Base-by-base conservation (phyloP, 2,797 vertebrate species). In the Urosaurus nigricauda region DNA sequence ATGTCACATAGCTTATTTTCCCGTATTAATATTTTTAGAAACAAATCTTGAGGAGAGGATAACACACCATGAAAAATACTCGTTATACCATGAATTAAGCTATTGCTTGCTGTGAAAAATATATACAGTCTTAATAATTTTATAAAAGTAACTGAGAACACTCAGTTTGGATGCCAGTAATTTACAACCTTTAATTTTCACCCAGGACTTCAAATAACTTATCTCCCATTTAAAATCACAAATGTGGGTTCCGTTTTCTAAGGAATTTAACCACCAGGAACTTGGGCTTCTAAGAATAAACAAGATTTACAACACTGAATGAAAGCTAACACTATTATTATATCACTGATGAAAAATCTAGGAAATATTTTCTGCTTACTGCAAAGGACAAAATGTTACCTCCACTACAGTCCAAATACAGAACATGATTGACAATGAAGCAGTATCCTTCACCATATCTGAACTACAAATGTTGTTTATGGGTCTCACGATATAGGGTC, bases 21-120 rank as follows among this genome's bases (percentile, higher is more conserved):
- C 35, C 70, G 26, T 37, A 65, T 79, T 47, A 58, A 87, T 24
- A 51, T 71, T 80, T 87, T 53, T n/a, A 71, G 63, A 80, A 87
- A 71, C 47, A 70, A 74, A 85, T 70, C 16, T 79, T 87, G n/a
- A 71, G 75, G 83, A 37, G 5, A 71, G n/a, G 65, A 89, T 60
- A 87, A 80, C 63, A 32, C 71, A 60, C 53, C 75, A 73, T 71
- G 53, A 79, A 89, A 88, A 84, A 84, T 71, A 88, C 32, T 21
- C 40, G 32, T 71, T 85, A 40, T 73, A 60, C 65, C 68, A 73
- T 87, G 88, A 89, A 89, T 85, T 80, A 83, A 83, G 75, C 47
- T 40, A 71, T 89, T 89, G 53, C 75, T 79, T 60, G 68, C 88
- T 89, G 74, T 89, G 83, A 85, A 73, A 85, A 87, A 40, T 80